A percentile compares a stretch with the other conserved stretches of the same genome.
Conservation (phyloP, 2,888 invertebrate genomes). For the Tenthredo scrophulariae region DNA sequence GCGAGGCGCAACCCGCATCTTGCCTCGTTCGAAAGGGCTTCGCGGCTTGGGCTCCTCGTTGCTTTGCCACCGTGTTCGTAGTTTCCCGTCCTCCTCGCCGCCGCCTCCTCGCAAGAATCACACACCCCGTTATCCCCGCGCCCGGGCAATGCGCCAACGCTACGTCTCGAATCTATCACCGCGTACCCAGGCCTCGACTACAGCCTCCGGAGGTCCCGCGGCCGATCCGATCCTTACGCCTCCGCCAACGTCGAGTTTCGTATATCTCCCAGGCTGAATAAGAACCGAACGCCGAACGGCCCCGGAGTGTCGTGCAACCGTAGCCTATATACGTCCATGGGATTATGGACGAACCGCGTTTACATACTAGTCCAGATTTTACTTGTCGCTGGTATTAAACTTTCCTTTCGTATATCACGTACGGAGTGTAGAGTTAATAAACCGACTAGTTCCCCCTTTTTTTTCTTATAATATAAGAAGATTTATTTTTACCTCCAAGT, state of each 20-base stretch:
- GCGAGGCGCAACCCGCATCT: constrained; percentile 45
- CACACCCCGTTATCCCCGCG: constrained; percentile 29
- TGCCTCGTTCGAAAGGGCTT: constrained; percentile 45
- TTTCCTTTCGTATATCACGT: background rate
- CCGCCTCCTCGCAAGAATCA: constrained; percentile 16
- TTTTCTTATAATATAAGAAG: too few species aligned
- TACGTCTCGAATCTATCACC: constrained; percentile 23
- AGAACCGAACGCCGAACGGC: constrained; percentile 41
- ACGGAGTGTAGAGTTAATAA: background rate
- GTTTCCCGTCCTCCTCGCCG: constrained; percentile 20
- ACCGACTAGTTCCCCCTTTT: background rate
- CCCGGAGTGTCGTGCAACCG: constrained; percentile 40
- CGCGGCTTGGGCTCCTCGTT: constrained; percentile 22
- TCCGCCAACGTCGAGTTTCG: constrained; percentile 24
- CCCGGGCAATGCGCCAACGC: constrained; percentile 16
- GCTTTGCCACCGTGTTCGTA: constrained; percentile 23
- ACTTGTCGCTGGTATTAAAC: background rate
- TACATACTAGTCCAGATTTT: background rate
- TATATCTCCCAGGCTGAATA: background rate
- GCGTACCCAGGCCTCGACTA: constrained; percentile 26
- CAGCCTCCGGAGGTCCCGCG: constrained; percentile 50
- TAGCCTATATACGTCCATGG: background rate
- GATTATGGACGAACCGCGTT: background rate
- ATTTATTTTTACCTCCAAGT: too few species aligned
- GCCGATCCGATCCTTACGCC: constrained; percentile 48